Evolutionary conservation across 2,113 vertebrate genomes (phyloP), one percentile per base, ranked within the genome.

Genomic region (Probosciger aterrimus): DNA sequence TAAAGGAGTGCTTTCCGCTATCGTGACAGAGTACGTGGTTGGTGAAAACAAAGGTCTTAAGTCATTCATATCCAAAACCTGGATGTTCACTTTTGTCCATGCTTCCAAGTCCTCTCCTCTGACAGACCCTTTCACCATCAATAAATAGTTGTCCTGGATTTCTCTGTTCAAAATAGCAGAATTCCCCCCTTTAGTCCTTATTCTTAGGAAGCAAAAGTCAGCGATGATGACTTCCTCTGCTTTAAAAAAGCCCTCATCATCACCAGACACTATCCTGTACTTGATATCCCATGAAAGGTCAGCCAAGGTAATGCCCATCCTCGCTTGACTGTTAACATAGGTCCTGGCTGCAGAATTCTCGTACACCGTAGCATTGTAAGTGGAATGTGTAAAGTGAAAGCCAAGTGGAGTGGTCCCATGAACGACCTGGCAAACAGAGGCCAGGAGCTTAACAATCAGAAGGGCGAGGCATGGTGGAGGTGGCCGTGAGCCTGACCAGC

Each of bases 1-100:
- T 83, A 99, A 97, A 31, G 99, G 99, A 78, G 99, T 99, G 97
- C 98, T 99, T 97, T 99, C 99, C 8, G 98, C 98, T 76, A 99
- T 99, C 0, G 99, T 99, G 68, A 99, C 99, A 1, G 99, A 99
- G 95, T 99, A 99, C 0, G 99, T 99, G 23, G 99, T 99, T 30
- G 99, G 99, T 24, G 99, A 99, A 96, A 99, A 99, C 84, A 99
- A 98, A n/a, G 99, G 99, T 55, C 99, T 98, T n/a, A 99, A 97
- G 94, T 99, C 99, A 74, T 99, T 99, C 99, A 99, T 99, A 96
- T 99, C 99, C 96, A 99, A 98, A 82, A 99, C 99, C 91, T 99
- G 99, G 62, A 99, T 97, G 73, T 97, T 99, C 91, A 99, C 99
- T 98, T 99, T 99, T 89, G 99, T 98, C 99, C 99, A 99, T 35